phyloP scores from a whole-genome alignment of 2,797 vertebrate genomes.

The Pyrocephalus nanus region DNA sequence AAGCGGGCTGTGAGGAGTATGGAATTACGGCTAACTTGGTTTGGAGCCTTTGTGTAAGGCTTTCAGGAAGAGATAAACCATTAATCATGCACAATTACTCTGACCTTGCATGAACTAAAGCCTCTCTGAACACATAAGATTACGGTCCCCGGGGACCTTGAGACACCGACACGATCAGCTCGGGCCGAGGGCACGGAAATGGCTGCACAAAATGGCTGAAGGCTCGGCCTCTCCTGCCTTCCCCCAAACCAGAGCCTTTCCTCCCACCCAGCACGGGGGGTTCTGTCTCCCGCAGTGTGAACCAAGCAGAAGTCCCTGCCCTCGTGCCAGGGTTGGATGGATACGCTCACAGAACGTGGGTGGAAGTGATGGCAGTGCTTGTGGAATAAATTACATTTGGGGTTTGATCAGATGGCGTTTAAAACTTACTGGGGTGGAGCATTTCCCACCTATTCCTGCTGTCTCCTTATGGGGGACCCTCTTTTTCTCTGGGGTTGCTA shows the following conservation, averaged over 20 bases:
- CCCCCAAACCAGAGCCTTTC: background rate
- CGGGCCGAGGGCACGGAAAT: background rate
- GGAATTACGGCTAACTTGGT: constrained; percentile 66
- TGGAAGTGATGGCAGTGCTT: background rate
- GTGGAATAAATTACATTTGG: background rate
- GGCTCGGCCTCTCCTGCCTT: background rate
- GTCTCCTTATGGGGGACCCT: background rate
- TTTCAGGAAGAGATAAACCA: constrained; percentile 74
- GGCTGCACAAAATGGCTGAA: background rate
- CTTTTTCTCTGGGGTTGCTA: background rate
- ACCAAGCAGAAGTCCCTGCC: background rate
- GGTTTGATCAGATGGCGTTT: background rate
- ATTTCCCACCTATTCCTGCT: background rate
- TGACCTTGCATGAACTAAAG: constrained; percentile 74
- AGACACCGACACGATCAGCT: constrained; percentile 46
- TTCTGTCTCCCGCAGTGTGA: background rate
- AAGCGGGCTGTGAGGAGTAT: constrained; percentile 60
- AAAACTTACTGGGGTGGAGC: background rate
- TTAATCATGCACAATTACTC: constrained; percentile 77
- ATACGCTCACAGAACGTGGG: rapidly evolving
- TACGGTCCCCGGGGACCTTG: constrained; percentile 47
- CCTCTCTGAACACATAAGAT: constrained; percentile 62
- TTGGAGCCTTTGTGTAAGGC: constrained; percentile 71
- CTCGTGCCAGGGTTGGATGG: background rate
- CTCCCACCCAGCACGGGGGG: background rate